Conservation (phyloP, 1,140 invertebrate genomes). For the Euura saliciscinereae region DNA sequence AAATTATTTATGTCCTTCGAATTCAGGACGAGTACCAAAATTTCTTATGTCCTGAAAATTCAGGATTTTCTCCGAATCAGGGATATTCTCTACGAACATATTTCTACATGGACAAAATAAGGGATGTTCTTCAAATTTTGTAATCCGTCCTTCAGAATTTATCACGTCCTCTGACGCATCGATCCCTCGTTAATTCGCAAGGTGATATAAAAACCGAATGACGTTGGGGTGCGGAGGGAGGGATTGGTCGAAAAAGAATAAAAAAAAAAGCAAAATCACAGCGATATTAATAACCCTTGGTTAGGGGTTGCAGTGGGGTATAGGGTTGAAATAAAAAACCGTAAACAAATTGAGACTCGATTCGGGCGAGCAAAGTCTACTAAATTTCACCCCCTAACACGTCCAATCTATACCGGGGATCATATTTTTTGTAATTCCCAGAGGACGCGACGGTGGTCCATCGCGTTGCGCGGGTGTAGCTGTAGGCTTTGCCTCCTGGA, state of each 20-base stretch:
- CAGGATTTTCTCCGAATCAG: no score
- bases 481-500: background rate
- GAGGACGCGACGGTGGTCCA: background rate
- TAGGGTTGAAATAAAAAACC: background rate
- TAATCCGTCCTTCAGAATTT: no score
- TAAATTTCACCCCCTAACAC: constrained; percentile 11
- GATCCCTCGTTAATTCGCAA: background rate
- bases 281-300: constrained; percentile 1
- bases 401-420: constrained; percentile 9
- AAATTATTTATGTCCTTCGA: no score
- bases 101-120: no score
- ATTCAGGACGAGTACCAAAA: no score
- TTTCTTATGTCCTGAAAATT: no score
- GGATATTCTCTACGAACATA: no score
- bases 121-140: no score
- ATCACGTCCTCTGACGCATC: no score
- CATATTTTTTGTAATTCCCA: constrained; percentile 14
- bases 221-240: background rate
- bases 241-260: background rate
- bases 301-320: no score
- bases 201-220: background rate
- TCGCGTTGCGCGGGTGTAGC: background rate
- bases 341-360: constrained; percentile 7
- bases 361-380: background rate
- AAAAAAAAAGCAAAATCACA: background rate